Evolutionary conservation across 2,888 invertebrate genomes (phyloP), one percentile per base, ranked within the genome.

Genomic region (Scaptomyza flava): DNA sequence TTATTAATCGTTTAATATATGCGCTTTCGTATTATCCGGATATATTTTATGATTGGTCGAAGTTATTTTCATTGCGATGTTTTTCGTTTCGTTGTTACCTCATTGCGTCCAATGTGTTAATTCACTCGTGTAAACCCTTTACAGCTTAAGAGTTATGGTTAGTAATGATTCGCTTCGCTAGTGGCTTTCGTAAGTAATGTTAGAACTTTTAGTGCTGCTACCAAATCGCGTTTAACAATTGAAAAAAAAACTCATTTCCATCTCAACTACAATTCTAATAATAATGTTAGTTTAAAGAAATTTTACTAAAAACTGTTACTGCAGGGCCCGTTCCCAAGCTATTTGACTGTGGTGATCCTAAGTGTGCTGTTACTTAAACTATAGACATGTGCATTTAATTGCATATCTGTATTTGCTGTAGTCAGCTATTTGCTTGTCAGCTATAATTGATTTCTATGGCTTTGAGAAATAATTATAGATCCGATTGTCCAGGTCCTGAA

Each of bases 401-500:
- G 57, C 66, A 67, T 78, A 59, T 46, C 66, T 45, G 38, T 53
- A 11, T 43, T 62, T 66, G 59, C 54, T 66, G 50, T 64, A 64
- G 50, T 72, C 46, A n/a, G n/a, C n/a, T n/a, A n/a, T n/a, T n/a
- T 50, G 33, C 41, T 59, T 58, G 73, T 54, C 62, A 61, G 74
- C 91, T 91, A 91, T 90, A 91, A 91, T 91, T 89, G 79, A 91
- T 92, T 91, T 92, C 91, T 91, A 92, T 92, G 90, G 89, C 81
- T 74, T 72, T 84, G 80, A 91, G 91, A 91, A 92, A 92, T 89
- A 91, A 91, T 93, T 93, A 94, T 92, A 94, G 93, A 92, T 94
- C 94, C 88, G 94, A 93, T 91, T 93, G 93, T 90, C 93, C 94
- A 89, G 94, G 94, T 93, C 94, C 94, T 94, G 93, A 77, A 93